These are phyloP conservation scores for Meteorus sp. DNA, from an alignment of 1,140 invertebrate species.

Conservation along the genomic window DNA sequence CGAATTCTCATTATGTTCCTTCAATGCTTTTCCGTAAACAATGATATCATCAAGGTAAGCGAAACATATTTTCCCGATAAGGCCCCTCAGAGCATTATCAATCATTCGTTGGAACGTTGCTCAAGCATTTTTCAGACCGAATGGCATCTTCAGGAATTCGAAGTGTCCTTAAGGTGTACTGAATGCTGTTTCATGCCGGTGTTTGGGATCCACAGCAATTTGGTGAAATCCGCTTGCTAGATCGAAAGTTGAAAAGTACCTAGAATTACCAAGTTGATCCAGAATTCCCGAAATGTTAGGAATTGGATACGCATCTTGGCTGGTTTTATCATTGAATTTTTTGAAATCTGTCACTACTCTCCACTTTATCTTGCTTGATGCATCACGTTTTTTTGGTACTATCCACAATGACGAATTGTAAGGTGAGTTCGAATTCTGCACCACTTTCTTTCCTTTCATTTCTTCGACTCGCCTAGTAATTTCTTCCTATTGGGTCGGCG, in stretches of 20 bases:
- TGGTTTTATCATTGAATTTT: neutral
- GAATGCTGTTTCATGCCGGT: neutral
- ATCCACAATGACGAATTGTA: constrained; percentile 13
- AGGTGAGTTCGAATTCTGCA: constrained; percentile 10
- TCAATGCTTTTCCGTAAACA: neutral
- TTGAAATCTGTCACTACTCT: neutral
- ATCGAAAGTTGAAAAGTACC: neutral
- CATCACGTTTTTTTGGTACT: neutral
- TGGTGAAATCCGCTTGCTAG: neutral
- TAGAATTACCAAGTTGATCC: neutral
- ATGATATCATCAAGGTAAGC: constrained; percentile 2
- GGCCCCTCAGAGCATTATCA: neutral
- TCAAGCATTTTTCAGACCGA: neutral
- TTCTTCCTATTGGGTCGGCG: constrained; percentile 15
- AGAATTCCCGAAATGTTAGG: neutral
- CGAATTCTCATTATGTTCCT: neutral
- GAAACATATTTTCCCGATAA: neutral
- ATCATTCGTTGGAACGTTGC: constrained; percentile 7
- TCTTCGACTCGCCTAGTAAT: constrained; percentile 19
- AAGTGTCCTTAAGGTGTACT: constrained; percentile 4
- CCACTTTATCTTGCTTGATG: neutral
- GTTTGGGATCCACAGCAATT: neutral
- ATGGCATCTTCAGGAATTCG: constrained; percentile 3
- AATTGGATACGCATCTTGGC: neutral
- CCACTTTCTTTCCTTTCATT: constrained; percentile 20